These are phyloP conservation scores for Tetanocera ferruginea DNA, from an alignment of 2,888 invertebrate genomes.

Conservation along the genomic window DNA sequence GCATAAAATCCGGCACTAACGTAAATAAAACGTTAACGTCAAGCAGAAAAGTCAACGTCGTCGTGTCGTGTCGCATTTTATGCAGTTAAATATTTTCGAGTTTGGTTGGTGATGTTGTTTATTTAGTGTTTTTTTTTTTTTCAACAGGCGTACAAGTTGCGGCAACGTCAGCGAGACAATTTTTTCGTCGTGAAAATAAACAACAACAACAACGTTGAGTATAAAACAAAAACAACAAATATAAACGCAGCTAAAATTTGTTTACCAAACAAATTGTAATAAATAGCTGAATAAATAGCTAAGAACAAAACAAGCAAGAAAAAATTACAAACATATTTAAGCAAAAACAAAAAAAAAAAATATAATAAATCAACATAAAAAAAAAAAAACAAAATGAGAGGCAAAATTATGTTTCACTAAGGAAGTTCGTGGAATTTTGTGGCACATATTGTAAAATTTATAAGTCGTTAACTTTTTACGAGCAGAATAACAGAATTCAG, in stretches of 20 bases:
- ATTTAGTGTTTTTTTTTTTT: neutral
- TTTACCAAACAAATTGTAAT: neutral
- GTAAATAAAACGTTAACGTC: conserved; percentile 8
- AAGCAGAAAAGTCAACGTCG: neutral
- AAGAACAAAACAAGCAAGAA: neutral
- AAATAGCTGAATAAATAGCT: neutral
- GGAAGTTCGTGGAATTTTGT: conserved; percentile 13
- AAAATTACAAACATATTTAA: neutral
- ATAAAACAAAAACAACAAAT: neutral
- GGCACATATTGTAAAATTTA: conserved; percentile 8
- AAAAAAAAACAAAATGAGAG: neutral
- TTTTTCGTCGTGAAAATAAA: conserved; percentile 5
- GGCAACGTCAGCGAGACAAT: neutral
- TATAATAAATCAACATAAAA: too few species aligned
- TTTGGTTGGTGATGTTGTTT: too few species aligned
- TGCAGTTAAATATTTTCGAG: too few species aligned
- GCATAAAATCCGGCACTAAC: neutral
- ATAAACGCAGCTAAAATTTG: neutral
- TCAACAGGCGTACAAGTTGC: neutral
- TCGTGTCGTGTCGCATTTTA: neutral
- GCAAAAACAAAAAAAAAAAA: neutral
- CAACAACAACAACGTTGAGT: neutral
- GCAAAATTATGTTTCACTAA: neutral
- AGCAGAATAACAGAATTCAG: neutral
- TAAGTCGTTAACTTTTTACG: conserved; percentile 21